Base-by-base conservation (phyloP, 2,888 invertebrate species). In the Drosophila meridionalis region DNA sequence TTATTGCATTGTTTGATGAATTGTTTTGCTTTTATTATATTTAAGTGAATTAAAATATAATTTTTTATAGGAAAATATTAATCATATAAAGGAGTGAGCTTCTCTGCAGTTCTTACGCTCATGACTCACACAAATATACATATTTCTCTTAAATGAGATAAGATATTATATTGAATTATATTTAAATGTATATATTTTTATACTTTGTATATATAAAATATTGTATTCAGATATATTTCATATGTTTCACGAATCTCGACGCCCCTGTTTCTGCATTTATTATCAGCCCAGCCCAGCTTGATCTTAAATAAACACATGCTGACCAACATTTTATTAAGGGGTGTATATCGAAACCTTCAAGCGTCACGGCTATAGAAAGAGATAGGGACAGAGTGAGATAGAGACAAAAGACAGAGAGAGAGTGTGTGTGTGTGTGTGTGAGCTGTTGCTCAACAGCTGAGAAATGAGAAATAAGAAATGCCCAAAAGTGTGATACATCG, bases 401-500 rank as follows among this genome's bases (percentile, higher is more conserved):
- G 30, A 20, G 34, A 14, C 42, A 36, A 20, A 48, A 28, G 45
- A 8, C 1, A 3, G 8, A 12, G 3, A 28, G 6, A 14, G n/a
- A 6, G 50, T 11, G 50, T 2, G 20, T 1, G 34, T 11, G 50
- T 2, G n/a, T 32, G 28, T 14, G 32, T 50, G 30, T 43, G 36
- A 26, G 68, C 66, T 56, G 63, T 62, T 76, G 70, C 48, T 57
- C 68, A 79, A 70, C 83, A 80, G 74, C 84, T 77, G 86, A 50
- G 34, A 5, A 65, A 70, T 77, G 86, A 50, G 34, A 5, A 65
- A 70, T 89, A 87, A 83, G 42, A 20, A 42, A 20, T 42, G 56
- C 40, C 71, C 60, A 83, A 87, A 87, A 40, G 40, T 87, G 87
- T 87, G 80, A 89, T 89, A 83, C 81, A 87, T 79, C 76, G 83